Conservation (phyloP, 2,888 invertebrate species). For the Dicyrtoma fusca region DNA sequence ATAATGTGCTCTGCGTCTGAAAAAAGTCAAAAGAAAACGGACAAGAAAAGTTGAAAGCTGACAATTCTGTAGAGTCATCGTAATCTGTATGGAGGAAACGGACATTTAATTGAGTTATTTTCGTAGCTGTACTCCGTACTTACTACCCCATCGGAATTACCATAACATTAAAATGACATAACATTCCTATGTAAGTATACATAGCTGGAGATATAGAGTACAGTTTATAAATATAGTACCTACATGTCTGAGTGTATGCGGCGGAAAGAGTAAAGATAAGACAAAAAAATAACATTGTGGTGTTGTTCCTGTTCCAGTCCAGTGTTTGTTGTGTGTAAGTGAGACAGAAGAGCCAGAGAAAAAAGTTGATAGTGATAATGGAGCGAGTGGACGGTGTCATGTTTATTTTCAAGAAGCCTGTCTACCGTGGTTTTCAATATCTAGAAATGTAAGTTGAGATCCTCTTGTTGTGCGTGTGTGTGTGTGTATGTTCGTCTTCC, state of each 20-base stretch:
- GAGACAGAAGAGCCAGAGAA: neutral
- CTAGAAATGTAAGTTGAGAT: slow-evolving; percentile 75
- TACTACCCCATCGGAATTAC: too few relatives aligned
- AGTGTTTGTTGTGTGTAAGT: neutral
- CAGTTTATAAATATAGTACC: too few relatives aligned
- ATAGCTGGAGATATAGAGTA: too few relatives aligned
- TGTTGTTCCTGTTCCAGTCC: neutral
- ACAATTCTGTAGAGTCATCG: too few relatives aligned
- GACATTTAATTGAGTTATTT: too few relatives aligned
- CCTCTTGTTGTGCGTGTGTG: neutral
- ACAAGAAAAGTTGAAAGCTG: too few relatives aligned
- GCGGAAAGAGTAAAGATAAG: neutral
- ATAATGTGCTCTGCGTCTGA: too few relatives aligned
- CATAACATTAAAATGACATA: too few relatives aligned
- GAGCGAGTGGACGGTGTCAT: slow-evolving; percentile 71
- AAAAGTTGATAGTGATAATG: slow-evolving; percentile 12
- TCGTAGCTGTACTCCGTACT: too few relatives aligned
- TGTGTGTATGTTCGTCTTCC: neutral
- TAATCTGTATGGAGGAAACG: too few relatives aligned
- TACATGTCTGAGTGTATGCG: neutral
- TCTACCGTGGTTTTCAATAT: slow-evolving; percentile 80
- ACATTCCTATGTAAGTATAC: too few relatives aligned
- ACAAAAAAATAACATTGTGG: neutral
- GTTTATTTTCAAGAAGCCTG: slow-evolving; percentile 75
- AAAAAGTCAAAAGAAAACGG: too few relatives aligned